These are phyloP conservation scores for Hydrochoerus hydrochaeris DNA, from an alignment of 2,113 vertebrate genomes.

Conservation along the genomic window DNA sequence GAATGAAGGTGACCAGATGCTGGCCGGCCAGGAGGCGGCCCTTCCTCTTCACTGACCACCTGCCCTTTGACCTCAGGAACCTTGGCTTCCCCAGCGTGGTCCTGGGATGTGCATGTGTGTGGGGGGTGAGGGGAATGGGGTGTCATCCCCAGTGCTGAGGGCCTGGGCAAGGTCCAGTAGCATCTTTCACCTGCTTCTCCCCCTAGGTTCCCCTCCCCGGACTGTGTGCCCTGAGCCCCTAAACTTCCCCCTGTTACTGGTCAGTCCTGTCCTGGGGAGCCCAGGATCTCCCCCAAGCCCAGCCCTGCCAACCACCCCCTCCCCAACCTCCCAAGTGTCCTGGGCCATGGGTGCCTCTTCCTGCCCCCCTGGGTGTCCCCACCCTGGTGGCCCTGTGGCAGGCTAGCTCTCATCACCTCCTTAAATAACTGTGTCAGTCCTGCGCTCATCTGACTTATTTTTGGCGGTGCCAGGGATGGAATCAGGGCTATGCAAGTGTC, in stretches of 20 bases:
- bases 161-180: slow-evolving; percentile 61
- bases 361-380: not conserved
- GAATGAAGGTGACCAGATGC: slow-evolving; percentile 64
- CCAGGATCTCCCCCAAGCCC: not conserved
- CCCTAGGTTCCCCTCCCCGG: not conserved
- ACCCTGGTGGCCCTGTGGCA: not conserved
- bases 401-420: not conserved
- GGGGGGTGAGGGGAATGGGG: too few relatives aligned
- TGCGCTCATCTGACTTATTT: not conserved
- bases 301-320: not conserved
- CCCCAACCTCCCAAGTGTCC: not conserved
- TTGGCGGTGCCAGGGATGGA: not conserved
- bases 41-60: not conserved
- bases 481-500: not conserved
- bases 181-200: slow-evolving; percentile 53
- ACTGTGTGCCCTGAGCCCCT: not conserved
- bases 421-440: not conserved
- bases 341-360: not conserved
- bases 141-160: too few relatives aligned
- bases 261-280: not conserved
- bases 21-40: too few relatives aligned
- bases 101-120: too few relatives aligned
- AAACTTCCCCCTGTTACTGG: too few relatives aligned
- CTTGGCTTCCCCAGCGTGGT: slow-evolving; percentile 30
- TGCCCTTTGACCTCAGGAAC: not conserved